These are phyloP conservation scores for Arizona elegans DNA, from an alignment of 2,113 vertebrate genomes.

Conservation along the genomic window DNA sequence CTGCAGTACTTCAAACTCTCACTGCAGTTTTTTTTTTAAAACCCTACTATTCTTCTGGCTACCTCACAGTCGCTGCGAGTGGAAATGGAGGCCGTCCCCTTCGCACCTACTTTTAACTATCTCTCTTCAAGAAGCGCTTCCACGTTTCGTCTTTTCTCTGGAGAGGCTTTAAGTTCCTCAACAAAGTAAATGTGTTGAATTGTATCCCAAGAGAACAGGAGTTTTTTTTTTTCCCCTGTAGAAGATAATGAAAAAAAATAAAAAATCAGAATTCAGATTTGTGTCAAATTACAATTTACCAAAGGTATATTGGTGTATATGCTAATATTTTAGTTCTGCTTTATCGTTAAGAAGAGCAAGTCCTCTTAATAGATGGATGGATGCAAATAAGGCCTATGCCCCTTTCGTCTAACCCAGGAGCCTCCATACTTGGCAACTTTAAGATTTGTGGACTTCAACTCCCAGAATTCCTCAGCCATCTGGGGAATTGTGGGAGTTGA, in stretches of 20 bases:
- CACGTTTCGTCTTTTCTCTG: conserved; percentile 27
- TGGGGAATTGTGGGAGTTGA: no score
- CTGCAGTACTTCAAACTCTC: conserved; percentile 6
- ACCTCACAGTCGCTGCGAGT: background rate
- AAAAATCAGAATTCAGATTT: conserved; percentile 45
- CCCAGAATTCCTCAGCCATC: background rate
- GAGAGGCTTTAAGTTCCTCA: conserved; percentile 54
- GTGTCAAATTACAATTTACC: conserved; percentile 40
- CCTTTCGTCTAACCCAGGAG: background rate
- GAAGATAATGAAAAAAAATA: conserved; percentile 45
- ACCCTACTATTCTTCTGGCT: background rate
- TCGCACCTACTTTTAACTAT: conserved; percentile 54
- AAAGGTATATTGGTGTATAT: conserved; percentile 32
- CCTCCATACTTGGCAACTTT: background rate
- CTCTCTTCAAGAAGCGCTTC: conserved; percentile 48
- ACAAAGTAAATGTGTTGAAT: conserved; percentile 59
- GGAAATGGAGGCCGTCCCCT: conserved; percentile 12
- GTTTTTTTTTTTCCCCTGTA: conserved; percentile 39
- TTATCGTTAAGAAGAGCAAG: background rate
- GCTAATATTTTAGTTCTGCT: conserved; percentile 22
- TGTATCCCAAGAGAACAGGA: conserved; percentile 36
- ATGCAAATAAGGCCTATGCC: background rate
- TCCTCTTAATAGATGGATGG: background rate
- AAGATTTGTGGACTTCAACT: background rate
- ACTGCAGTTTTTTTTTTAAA: background rate